Evolutionary conservation across 1,140 invertebrate genomes (phyloP).

Genomic region (Metopolophium dirhodum): DNA sequence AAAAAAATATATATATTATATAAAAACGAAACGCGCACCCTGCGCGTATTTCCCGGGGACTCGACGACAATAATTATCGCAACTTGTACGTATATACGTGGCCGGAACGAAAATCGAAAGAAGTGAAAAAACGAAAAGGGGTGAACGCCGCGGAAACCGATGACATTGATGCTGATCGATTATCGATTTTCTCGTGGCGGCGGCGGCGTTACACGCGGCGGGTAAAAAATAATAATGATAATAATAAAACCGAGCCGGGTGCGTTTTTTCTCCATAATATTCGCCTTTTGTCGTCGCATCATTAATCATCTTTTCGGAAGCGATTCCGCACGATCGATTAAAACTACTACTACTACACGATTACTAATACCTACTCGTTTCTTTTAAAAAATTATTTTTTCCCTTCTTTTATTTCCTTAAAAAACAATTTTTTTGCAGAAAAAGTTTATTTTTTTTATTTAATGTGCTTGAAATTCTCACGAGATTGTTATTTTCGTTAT

Average conservation of each 20-base stretch:
- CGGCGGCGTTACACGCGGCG: background rate
- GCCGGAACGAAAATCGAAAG: constrained; percentile 15
- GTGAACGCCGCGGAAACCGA: constrained; percentile 55
- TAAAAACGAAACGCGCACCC: background rate
- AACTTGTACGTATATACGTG: constrained; percentile 21
- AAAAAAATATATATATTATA: background rate
- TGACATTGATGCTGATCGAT: constrained; percentile 56
- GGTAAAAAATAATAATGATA: constrained; percentile 22
- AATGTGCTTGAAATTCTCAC: constrained; percentile 54
- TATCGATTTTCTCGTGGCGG: constrained; percentile 50
- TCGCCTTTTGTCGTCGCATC: constrained; percentile 51
- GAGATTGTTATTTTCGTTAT: constrained; percentile 52
- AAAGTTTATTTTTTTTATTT: constrained; percentile 42
- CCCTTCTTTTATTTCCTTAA: constrained; percentile 54
- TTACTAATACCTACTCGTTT: constrained; percentile 34
- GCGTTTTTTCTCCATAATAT: constrained; percentile 19
- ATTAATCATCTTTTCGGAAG: constrained; percentile 57
- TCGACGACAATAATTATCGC: constrained; percentile 37
- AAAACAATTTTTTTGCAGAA: constrained; percentile 45
- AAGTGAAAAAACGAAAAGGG: constrained; percentile 42
- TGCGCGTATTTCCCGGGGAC: background rate
- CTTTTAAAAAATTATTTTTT: constrained; percentile 53
- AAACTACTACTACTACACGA: constrained; percentile 29
- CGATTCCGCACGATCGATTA: constrained; percentile 55
- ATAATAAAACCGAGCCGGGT: constrained; percentile 37